phyloP scores from a whole-genome alignment of 2,113 vertebrate genomes.

The Chaetops frenatus region DNA sequence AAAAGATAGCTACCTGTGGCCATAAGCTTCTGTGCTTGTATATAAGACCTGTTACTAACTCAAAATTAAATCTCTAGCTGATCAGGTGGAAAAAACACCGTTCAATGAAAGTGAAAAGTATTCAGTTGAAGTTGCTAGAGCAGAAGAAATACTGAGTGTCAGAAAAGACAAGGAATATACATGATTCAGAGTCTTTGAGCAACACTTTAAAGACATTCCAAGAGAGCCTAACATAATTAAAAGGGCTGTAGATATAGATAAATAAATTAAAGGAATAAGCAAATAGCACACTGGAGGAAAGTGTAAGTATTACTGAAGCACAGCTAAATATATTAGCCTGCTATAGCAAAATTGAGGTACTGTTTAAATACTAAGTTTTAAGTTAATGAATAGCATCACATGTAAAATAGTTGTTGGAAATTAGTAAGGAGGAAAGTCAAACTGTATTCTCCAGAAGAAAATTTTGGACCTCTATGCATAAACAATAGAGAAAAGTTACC shows the following conservation, averaged over 20 bases:
- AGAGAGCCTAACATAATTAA: conserved; percentile 22
- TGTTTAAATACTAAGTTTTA: background rate
- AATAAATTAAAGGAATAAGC: background rate
- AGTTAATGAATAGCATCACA: background rate
- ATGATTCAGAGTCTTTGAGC: background rate
- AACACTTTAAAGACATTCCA: conserved; percentile 50
- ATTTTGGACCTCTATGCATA: background rate
- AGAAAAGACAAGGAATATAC: background rate
- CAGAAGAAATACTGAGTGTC: background rate
- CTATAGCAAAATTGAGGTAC: background rate
- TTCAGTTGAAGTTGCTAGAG: background rate
- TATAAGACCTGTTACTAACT: background rate
- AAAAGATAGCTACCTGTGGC: background rate
- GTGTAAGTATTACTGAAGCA: background rate
- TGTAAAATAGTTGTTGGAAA: background rate
- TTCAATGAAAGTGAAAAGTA: background rate
- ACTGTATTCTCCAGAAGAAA: background rate
- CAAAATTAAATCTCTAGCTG: background rate
- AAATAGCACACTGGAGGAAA: background rate
- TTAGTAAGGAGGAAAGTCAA: background rate
- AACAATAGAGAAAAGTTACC: background rate
- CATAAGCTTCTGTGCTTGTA: background rate
- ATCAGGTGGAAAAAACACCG: background rate
- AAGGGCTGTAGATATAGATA: background rate
- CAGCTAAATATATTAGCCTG: background rate